phyloP scores from a whole-genome alignment of 1,140 invertebrate species.

The Ceratina japonica region DNA sequence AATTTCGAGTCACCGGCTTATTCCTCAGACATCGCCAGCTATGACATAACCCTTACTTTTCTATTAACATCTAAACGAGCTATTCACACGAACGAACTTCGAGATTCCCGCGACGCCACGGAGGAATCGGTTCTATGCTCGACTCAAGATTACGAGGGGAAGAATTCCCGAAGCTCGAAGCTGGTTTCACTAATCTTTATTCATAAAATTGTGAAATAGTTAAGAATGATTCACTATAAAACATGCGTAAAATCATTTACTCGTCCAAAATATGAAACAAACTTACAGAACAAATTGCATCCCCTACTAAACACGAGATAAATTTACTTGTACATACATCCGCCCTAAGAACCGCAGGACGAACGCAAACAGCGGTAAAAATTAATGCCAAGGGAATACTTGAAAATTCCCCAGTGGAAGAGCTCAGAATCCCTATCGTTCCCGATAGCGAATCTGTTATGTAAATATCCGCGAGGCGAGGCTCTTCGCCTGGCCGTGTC shows the following conservation, averaged over 20 bases:
- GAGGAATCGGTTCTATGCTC: conserved; percentile 42
- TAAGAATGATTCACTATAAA: too few species aligned
- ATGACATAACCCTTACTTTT: conserved; percentile 54
- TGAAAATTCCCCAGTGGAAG: too few species aligned
- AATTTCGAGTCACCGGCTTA: conserved; percentile 45
- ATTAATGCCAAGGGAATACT: not conserved
- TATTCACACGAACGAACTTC: conserved; percentile 42
- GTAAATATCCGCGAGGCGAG: conserved; percentile 60
- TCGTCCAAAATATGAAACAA: not conserved
- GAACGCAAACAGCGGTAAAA: not conserved
- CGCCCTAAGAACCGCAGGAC: not conserved
- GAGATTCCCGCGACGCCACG: conserved; percentile 19
- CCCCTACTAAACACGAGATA: not conserved
- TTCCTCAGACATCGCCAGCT: conserved; percentile 12
- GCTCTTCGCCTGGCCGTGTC: conserved; percentile 49
- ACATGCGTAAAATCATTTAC: not conserved
- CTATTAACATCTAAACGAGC: conserved; percentile 61
- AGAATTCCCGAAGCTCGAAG: conserved; percentile 33
- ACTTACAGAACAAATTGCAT: not conserved
- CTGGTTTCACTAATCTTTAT: not conserved
- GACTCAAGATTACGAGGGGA: conserved; percentile 36
- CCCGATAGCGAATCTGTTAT: conserved; percentile 65
- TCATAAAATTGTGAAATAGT: too few species aligned
- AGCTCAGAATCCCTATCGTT: conserved; percentile 2
- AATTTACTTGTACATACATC: not conserved